phyloP scores from a whole-genome alignment of 2,797 vertebrate genomes.

The Merluccius polli region DNA sequence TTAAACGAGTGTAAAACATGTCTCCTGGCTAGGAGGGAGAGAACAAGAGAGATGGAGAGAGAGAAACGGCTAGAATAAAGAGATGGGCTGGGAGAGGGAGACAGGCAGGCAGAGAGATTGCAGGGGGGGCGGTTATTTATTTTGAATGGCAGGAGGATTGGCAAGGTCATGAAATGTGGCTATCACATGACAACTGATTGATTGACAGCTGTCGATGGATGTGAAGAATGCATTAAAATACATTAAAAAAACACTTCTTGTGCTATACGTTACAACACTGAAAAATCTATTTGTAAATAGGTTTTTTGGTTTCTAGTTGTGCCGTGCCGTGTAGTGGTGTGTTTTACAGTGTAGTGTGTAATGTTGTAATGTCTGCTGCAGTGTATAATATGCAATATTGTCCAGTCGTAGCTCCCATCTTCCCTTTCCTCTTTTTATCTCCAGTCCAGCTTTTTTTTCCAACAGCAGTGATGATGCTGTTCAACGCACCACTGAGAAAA shows the following conservation, averaged over 20 bases:
- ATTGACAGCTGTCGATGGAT: slow-evolving; percentile 25
- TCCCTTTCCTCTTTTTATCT: neutral
- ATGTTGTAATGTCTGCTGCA: neutral
- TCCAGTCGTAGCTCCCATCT: neutral
- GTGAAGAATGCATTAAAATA: neutral
- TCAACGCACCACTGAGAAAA: neutral
- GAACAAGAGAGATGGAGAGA: neutral
- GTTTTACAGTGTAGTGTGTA: neutral
- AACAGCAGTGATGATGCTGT: neutral
- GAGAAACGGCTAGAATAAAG: neutral
- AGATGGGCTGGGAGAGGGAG: slow-evolving; percentile 9
- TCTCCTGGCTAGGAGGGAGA: neutral
- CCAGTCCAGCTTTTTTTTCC: neutral
- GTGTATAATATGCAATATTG: neutral
- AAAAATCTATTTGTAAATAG: no score
- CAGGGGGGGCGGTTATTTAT: slow-evolving; percentile 10
- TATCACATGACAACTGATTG: slow-evolving; percentile 27
- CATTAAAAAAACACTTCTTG: neutral
- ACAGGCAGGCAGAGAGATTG: neutral
- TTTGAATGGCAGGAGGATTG: slow-evolving; percentile 34
- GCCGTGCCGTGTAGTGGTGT: no score
- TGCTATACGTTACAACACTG: neutral
- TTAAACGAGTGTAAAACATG: neutral
- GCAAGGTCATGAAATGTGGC: slow-evolving; percentile 30
- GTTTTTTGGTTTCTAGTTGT: no score